A percentile compares a stretch with the other conserved stretches of the same genome.
These are phyloP conservation scores for Eilema sororculum DNA, from an alignment of 2,888 invertebrate genomes.

Conservation along the genomic window DNA sequence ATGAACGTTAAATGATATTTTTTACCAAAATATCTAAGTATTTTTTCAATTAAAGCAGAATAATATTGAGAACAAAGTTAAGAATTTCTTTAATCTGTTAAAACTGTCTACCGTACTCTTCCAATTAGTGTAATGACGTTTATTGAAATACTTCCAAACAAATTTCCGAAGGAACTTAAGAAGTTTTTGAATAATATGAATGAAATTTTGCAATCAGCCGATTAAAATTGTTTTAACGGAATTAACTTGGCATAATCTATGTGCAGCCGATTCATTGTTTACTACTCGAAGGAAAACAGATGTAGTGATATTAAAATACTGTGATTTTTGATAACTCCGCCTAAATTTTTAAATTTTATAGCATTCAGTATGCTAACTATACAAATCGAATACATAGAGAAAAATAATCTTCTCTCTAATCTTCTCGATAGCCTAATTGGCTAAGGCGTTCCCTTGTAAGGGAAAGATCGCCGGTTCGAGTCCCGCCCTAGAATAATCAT, in stretches of 20 bases:
- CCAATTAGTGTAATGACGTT: constrained; percentile 69
- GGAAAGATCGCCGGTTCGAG: too few relatives aligned
- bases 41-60: not conserved
- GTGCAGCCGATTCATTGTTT: not conserved
- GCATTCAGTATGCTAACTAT: too few relatives aligned
- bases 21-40: not conserved
- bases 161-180: constrained; percentile 47
- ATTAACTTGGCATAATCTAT: constrained; percentile 15
- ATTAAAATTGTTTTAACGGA: constrained; percentile 49
- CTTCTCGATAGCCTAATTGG: too few relatives aligned
- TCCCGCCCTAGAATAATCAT: too few relatives aligned
- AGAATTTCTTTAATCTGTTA: constrained; percentile 30
- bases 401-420: too few relatives aligned
- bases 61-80: constrained; percentile 21
- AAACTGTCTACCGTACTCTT: constrained; percentile 43
- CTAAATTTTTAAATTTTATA: too few relatives aligned
- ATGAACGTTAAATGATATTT: too few relatives aligned
- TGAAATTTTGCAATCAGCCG: constrained; percentile 71
- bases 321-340: too few relatives aligned
- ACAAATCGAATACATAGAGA: too few relatives aligned
- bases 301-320: not conserved
- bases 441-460: too few relatives aligned
- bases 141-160: constrained; percentile 72
- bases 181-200: constrained; percentile 66
- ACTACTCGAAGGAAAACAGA: not conserved